Conservation (phyloP, 2,113 vertebrate genomes). For the Malurus melanocephalus region DNA sequence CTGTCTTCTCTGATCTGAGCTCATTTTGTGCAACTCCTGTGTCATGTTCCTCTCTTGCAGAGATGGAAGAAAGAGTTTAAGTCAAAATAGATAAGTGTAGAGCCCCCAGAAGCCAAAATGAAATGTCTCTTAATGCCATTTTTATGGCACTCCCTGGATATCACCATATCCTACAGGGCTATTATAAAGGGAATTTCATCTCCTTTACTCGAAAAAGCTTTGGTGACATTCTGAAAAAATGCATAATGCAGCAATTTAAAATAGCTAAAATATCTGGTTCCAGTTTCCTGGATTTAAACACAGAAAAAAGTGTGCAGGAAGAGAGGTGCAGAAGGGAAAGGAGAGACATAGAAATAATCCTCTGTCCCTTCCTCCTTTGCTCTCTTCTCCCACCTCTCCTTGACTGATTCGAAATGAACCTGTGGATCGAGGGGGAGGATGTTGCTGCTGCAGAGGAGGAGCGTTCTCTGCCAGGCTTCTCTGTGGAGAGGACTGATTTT, state of each 20-base stretch:
- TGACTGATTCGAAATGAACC: background rate
- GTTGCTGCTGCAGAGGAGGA: background rate
- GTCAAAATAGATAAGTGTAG: background rate
- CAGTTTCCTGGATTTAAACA: background rate
- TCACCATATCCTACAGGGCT: background rate
- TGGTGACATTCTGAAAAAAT: conserved; percentile 25
- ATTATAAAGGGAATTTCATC: conserved; percentile 31
- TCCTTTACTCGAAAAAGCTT: background rate
- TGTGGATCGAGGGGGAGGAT: background rate
- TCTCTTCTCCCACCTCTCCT: background rate
- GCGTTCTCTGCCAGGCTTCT: background rate
- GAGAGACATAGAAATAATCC: background rate
- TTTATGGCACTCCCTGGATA: conserved; percentile 1
- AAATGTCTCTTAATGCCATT: conserved; percentile 12
- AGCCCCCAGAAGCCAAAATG: background rate
- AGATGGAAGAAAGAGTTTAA: conserved; percentile 20
- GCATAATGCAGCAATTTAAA: conserved; percentile 25
- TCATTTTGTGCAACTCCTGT: background rate
- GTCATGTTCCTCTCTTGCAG: background rate
- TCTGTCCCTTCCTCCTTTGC: background rate
- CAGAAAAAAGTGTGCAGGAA: background rate
- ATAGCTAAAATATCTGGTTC: conserved; percentile 28
- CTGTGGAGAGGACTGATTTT: background rate
- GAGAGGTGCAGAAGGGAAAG: background rate
- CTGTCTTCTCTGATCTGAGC: background rate